phyloP scores from a whole-genome alignment of 1,140 invertebrate genomes.

The Hypsibius dujardini region DNA sequence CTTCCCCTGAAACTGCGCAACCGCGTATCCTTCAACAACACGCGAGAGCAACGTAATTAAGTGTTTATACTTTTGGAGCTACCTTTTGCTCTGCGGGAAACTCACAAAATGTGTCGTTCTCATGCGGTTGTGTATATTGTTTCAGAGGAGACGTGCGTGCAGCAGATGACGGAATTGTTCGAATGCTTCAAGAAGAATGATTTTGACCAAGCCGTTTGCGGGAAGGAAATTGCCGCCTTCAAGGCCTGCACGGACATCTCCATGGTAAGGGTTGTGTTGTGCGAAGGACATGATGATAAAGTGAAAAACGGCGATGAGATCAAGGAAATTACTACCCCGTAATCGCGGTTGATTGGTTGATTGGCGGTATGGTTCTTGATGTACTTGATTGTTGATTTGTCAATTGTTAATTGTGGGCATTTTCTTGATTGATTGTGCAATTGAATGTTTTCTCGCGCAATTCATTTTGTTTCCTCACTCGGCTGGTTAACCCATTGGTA shows the following conservation, averaged over 20 bases:
- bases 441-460: too few relatives aligned
- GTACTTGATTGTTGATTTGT: too few relatives aligned
- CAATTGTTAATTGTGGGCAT: too few relatives aligned
- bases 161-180: constrained; percentile 52
- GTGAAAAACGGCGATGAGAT: too few relatives aligned
- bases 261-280: constrained; percentile 29
- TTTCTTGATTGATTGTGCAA: too few relatives aligned
- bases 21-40: constrained; percentile 45
- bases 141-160: constrained; percentile 46
- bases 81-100: not conserved
- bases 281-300: too few relatives aligned
- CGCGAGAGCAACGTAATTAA: constrained; percentile 28
- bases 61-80: not conserved
- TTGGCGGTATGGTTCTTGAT: too few relatives aligned
- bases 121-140: constrained; percentile 7
- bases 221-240: constrained; percentile 45
- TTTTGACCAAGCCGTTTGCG: constrained; percentile 45
- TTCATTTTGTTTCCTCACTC: too few relatives aligned
- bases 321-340: too few relatives aligned
- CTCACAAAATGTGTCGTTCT: not conserved
- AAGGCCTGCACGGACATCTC: constrained; percentile 45
- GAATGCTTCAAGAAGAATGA: constrained; percentile 50
- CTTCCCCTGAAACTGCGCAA: constrained; percentile 46
- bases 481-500: too few relatives aligned
- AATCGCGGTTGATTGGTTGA: too few relatives aligned